A percentile compares a stretch with the other conserved stretches of the same genome.
phyloP scores from a whole-genome alignment of 2,888 invertebrate species.

The Pseudeuparius sepicola region DNA sequence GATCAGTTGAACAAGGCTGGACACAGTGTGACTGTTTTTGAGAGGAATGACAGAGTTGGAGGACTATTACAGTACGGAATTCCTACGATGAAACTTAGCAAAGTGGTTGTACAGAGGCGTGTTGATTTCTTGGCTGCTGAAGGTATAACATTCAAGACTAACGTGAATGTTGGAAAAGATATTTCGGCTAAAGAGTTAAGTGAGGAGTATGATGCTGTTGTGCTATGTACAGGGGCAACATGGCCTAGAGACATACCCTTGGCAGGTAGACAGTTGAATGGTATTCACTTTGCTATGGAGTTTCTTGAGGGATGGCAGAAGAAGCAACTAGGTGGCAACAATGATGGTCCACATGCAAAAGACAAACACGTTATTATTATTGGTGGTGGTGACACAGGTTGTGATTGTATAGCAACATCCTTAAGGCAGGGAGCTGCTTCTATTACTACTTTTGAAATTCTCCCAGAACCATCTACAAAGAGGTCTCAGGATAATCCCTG shows the following conservation, averaged over 20 bases:
- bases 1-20: conserved; percentile 97
- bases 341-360: conserved; percentile 61
- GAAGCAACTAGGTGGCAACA: conserved; percentile 65
- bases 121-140: conserved; percentile 79
- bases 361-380: conserved; percentile 93
- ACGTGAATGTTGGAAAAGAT: conserved; percentile 84
- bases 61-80: conserved; percentile 75
- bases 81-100: conserved; percentile 97
- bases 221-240: conserved; percentile 89
- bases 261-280: conserved; percentile 78
- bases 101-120: conserved; percentile 83
- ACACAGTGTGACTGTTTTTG: conserved; percentile 92
- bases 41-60: conserved; percentile 70
- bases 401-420: conserved; percentile 97
- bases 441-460: conserved; percentile 94
- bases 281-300: conserved; percentile 97
- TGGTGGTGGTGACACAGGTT: conserved; percentile 78
- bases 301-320: conserved; percentile 97
- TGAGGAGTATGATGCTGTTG: conserved; percentile 68
- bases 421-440: conserved; percentile 82
- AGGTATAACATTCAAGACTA: conserved; percentile 77
- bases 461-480: conserved; percentile 78
- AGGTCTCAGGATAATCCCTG: conserved; percentile 90
- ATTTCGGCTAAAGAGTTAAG: conserved; percentile 64
- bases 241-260: conserved; percentile 89